Conservation (phyloP, 37 sponge, comb jelly and placozoan species). For the Crambe crambe region DNA sequence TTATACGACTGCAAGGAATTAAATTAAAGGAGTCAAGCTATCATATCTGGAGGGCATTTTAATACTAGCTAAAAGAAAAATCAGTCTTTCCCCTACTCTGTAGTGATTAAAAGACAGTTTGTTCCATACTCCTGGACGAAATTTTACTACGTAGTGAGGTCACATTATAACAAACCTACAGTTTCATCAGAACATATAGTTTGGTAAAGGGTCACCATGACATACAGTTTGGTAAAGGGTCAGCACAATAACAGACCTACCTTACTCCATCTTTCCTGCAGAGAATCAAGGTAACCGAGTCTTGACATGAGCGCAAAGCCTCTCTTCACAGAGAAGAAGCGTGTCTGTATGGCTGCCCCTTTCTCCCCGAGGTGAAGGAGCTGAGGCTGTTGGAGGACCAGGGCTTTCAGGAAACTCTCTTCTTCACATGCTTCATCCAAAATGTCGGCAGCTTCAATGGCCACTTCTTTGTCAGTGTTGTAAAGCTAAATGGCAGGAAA, state of each 20-base stretch:
- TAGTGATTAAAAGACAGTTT: no score
- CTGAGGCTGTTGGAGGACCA: constrained; percentile 73
- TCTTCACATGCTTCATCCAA: constrained; percentile 94
- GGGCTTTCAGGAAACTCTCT: constrained; percentile 73
- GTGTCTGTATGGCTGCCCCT: constrained; percentile 68
- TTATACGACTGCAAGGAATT: constrained; percentile 43
- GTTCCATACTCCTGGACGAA: no score
- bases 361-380: constrained; percentile 66
- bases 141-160: no score
- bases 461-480: constrained; percentile 66
- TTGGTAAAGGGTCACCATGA: no score
- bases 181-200: no score
- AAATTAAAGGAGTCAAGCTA: not conserved
- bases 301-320: constrained; percentile 48
- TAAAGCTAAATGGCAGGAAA: constrained; percentile 55
- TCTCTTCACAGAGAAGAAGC: constrained; percentile 72
- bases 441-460: constrained; percentile 75
- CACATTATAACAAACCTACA: no score
- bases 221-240: not conserved
- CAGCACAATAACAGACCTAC: constrained; percentile 8
- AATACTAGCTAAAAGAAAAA: no score
- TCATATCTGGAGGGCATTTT: not conserved
- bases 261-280: constrained; percentile 62
- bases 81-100: no score
- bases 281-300: constrained; percentile 50